These are phyloP conservation scores for Lathronympha strigana DNA, from an alignment of 2,888 invertebrate species.

Conservation along the genomic window DNA sequence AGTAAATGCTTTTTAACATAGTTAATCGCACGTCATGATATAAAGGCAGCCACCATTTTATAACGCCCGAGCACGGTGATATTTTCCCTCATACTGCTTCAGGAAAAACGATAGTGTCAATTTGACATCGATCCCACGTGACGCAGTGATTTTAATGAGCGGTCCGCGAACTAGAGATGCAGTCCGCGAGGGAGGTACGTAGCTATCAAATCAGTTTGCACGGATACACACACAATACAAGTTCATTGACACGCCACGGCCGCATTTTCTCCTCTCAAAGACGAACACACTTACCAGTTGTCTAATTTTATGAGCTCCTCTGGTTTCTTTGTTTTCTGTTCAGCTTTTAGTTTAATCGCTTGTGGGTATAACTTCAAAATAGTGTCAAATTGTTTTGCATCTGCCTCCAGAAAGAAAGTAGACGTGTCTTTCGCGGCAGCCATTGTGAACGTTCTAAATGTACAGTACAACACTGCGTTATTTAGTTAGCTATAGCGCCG, in stretches of 20 bases:
- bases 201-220: constrained; percentile 86
- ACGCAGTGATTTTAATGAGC: constrained; percentile 89
- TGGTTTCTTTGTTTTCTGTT: constrained; percentile 95
- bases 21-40: constrained; percentile 69
- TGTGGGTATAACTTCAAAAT: constrained; percentile 96
- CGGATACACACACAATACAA: constrained; percentile 85
- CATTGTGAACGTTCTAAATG: constrained; percentile 88
- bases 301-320: constrained; percentile 97
- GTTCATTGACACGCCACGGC: constrained; percentile 86
- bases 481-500: constrained; percentile 84
- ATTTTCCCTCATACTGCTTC: constrained; percentile 81
- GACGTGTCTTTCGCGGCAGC: constrained; percentile 95
- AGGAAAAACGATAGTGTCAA: constrained; percentile 84
- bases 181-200: constrained; percentile 87
- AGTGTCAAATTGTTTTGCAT: constrained; percentile 93
- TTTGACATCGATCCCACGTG: constrained; percentile 90
- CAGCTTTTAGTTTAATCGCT: constrained; percentile 95
- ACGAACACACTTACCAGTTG: constrained; percentile 92
- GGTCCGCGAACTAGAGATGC: constrained; percentile 86
- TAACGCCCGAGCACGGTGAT: constrained; percentile 82
- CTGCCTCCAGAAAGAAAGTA: constrained; percentile 96
- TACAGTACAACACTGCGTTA: constrained; percentile 83
- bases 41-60: constrained; percentile 83
- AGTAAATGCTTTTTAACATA: constrained; percentile 56
- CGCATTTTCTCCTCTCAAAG: constrained; percentile 84